A percentile compares a stretch with the other conserved stretches of the same genome.
phyloP scores from a whole-genome alignment of 2,797 vertebrate species.

The Telmatherina bonti region DNA sequence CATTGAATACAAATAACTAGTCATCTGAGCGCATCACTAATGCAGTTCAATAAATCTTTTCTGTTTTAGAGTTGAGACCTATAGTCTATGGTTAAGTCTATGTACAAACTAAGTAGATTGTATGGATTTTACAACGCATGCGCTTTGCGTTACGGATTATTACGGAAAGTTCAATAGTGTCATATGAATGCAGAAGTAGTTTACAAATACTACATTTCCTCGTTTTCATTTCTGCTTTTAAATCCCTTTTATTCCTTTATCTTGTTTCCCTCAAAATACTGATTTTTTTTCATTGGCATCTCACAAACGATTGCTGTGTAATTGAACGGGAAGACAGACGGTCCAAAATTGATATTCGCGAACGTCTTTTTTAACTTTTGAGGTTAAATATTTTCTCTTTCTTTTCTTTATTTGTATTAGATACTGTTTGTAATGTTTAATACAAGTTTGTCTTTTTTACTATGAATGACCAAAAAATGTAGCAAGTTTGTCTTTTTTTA shows the following conservation, averaged over 20 bases:
- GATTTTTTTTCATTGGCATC: conserved; percentile 7
- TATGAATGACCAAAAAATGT: neutral
- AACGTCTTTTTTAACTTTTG: neutral
- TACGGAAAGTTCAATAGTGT: neutral
- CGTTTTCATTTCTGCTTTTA: neutral
- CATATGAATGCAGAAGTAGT: neutral
- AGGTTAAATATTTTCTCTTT: neutral
- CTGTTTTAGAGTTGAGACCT: too few relatives aligned
- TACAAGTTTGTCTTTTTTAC: neutral
- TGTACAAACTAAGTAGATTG: neutral
- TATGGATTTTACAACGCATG: neutral
- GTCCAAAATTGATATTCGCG: neutral
- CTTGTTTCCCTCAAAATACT: neutral
- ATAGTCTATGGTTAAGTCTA: neutral
- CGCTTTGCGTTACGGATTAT: neutral
- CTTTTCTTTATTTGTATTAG: neutral
- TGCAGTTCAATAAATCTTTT: accelerated
- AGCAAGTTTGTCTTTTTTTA: neutral
- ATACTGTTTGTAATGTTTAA: neutral
- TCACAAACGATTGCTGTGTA: neutral
- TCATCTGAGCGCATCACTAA: accelerated
- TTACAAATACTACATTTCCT: neutral
- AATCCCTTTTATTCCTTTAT: neutral
- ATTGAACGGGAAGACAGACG: neutral
- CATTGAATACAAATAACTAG: accelerated